phyloP scores from a whole-genome alignment of 2,888 invertebrate genomes.

The Rhogogaster chlorosoma region DNA sequence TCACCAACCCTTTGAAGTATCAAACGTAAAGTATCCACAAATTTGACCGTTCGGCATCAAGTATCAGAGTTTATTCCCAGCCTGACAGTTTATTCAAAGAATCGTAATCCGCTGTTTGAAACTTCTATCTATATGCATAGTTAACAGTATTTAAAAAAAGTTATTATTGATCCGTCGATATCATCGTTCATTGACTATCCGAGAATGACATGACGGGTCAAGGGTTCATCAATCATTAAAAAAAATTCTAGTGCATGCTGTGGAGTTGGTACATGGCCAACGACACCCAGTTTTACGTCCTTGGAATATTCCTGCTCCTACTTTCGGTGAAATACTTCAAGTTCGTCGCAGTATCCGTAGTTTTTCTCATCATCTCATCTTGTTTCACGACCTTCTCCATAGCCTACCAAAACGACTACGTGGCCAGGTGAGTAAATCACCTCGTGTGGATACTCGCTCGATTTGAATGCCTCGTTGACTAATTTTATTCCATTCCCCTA shows the following conservation, averaged over 20 bases:
- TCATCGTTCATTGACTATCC: conserved; percentile 11
- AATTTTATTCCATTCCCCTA: conserved; percentile 13
- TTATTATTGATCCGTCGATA: not conserved
- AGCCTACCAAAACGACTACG: conserved; percentile 87
- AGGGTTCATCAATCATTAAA: conserved; percentile 8
- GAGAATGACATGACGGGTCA: not conserved
- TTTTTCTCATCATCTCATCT: conserved; percentile 84
- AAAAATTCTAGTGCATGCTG: conserved; percentile 75
- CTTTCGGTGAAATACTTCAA: conserved; percentile 79
- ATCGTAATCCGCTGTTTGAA: not conserved
- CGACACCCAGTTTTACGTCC: conserved; percentile 77
- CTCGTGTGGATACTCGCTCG: not conserved
- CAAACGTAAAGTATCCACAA: not conserved
- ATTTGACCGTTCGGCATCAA: not conserved
- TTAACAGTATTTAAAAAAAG: not conserved
- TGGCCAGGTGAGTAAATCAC: conserved; percentile 70
- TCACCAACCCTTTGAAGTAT: not conserved
- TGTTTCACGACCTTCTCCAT: conserved; percentile 89
- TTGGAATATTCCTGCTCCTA: conserved; percentile 76
- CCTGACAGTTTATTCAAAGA: not conserved
- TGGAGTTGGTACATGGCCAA: conserved; percentile 79
- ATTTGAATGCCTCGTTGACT: conserved; percentile 21
- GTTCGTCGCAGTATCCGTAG: conserved; percentile 81
- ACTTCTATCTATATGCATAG: not conserved
- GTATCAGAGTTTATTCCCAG: not conserved